Conservation (phyloP, 2,888 invertebrate genomes). For the Eurytoma californica region DNA sequence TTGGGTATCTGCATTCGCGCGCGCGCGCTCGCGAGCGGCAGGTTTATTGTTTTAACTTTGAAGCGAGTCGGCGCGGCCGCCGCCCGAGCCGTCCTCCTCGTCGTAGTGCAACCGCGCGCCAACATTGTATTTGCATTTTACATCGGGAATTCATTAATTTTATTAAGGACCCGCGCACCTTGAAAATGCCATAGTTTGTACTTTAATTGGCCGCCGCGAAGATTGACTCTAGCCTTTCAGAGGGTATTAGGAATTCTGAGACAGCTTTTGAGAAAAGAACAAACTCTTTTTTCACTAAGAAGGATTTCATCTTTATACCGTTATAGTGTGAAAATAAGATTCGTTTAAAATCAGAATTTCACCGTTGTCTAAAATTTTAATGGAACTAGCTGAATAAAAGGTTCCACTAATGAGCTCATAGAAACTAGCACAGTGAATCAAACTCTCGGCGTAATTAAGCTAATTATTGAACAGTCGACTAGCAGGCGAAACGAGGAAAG, state of each 20-base stretch:
- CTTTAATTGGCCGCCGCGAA: conserved; percentile 29
- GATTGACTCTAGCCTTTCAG: not conserved
- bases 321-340: too few species aligned
- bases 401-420: too few species aligned
- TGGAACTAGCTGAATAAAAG: too few species aligned
- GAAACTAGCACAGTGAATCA: too few species aligned
- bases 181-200: conserved; percentile 14
- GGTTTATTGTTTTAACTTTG: conserved; percentile 70
- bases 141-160: conserved; percentile 57
- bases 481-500: too few species aligned
- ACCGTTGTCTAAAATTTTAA: too few species aligned
- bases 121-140: conserved; percentile 59
- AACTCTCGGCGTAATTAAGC: too few species aligned
- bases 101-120: not conserved
- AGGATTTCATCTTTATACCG: too few species aligned
- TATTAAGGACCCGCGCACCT: conserved; percentile 21
- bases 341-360: too few species aligned
- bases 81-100: not conserved
- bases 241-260: not conserved
- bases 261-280: not conserved
- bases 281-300: too few species aligned
- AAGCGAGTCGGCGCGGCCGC: conserved; percentile 50
- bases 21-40: conserved; percentile 61
- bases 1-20: conserved; percentile 67
- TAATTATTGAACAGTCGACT: too few species aligned